Evolutionary conservation across 1,140 invertebrate species (phyloP).

Genomic region (Protaetia brevitarsis): DNA sequence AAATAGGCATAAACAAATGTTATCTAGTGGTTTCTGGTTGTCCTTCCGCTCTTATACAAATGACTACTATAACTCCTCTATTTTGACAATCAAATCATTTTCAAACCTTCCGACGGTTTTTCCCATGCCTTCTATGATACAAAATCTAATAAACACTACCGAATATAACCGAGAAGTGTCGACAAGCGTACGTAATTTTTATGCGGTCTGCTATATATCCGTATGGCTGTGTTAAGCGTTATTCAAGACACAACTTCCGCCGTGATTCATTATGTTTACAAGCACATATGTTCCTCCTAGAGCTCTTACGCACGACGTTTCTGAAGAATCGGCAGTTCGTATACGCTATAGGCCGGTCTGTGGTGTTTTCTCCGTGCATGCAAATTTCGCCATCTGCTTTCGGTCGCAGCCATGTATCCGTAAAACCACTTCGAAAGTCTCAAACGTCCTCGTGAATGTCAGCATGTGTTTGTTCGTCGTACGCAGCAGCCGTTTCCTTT

Average conservation of each 20-base stretch:
- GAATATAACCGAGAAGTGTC: neutral
- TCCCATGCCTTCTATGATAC: no score
- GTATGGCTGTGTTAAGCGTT: neutral
- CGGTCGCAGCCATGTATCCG: neutral
- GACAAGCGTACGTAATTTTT: neutral
- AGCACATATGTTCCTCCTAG: neutral
- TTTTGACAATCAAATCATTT: no score
- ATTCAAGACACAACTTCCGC: constrained; percentile 2
- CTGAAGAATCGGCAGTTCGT: neutral
- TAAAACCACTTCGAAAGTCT: neutral
- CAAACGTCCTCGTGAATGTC: neutral
- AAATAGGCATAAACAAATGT: no score
- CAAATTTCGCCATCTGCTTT: neutral
- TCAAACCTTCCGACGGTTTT: no score
- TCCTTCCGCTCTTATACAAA: no score
- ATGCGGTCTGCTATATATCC: neutral
- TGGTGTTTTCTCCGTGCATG: neutral
- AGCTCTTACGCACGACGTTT: neutral
- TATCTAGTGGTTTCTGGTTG: no score
- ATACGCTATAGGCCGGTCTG: no score
- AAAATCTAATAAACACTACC: neutral
- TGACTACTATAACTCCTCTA: no score
- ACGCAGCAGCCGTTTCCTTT: neutral
- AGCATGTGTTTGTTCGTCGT: neutral
- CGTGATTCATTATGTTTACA: constrained; percentile 8